phyloP scores from a whole-genome alignment of 2,888 invertebrate species.

The Candidula unifasciata region DNA sequence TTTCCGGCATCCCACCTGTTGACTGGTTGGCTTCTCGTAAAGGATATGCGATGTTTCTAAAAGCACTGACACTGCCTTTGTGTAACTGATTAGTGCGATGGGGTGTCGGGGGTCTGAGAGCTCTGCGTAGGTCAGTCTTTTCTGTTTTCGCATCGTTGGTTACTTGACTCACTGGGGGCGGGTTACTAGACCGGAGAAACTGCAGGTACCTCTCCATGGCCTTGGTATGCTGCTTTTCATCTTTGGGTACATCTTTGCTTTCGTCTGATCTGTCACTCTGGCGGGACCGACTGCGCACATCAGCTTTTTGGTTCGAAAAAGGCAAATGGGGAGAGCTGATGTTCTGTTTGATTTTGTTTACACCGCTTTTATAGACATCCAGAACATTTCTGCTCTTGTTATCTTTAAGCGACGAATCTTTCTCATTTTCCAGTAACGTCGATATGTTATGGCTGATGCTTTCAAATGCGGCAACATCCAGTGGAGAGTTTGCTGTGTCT shows the following conservation, averaged over 20 bases:
- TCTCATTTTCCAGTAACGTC: not conserved
- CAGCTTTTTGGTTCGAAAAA: not conserved
- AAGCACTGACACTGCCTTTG: not conserved
- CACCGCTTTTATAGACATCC: not conserved
- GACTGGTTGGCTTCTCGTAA: not conserved
- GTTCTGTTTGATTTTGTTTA: not conserved
- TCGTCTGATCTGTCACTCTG: not conserved
- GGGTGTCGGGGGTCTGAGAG: constrained; percentile 27
- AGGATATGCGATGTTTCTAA: not conserved
- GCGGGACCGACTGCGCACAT: not conserved
- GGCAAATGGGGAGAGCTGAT: not conserved
- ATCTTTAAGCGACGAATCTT: not conserved
- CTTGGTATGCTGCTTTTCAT: not conserved
- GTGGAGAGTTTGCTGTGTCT: not conserved
- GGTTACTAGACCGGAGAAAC: constrained; percentile 17
- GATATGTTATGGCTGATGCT: not conserved
- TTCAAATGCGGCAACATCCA: not conserved
- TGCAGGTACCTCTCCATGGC: constrained; percentile 43
- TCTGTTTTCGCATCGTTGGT: not conserved
- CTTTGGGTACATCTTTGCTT: not conserved
- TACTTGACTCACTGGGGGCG: not conserved
- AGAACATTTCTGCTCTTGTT: not conserved
- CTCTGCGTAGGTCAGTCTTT: not conserved
- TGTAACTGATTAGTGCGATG: not conserved
- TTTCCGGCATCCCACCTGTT: not conserved